phyloP scores from a whole-genome alignment of 2,113 vertebrate genomes.

The Pomatostomus ruficeps region DNA sequence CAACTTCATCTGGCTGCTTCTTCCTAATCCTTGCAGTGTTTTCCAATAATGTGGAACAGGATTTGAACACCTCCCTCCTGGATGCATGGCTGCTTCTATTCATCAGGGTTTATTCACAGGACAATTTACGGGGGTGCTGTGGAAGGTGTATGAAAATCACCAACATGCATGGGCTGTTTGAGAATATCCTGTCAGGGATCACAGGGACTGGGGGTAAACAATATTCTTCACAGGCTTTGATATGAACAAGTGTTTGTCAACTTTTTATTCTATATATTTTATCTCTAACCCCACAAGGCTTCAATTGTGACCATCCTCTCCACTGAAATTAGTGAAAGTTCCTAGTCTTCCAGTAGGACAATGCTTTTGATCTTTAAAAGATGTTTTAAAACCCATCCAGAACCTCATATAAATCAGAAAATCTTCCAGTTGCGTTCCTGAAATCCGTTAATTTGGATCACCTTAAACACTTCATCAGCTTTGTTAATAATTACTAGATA shows the following conservation, averaged over 20 bases:
- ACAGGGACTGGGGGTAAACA: not conserved
- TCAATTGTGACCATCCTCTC: not conserved
- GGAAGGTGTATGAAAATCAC: not conserved
- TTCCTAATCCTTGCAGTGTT: not conserved
- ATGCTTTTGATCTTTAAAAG: not conserved
- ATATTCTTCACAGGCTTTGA: not conserved
- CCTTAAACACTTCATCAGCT: not conserved
- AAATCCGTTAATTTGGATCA: not conserved
- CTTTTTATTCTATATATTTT: not conserved
- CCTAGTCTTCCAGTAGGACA: not conserved
- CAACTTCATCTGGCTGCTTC: not conserved
- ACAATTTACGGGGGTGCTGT: not conserved
- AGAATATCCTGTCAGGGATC: not conserved
- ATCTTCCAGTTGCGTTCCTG: not conserved
- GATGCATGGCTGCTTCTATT: slow-evolving; percentile 33
- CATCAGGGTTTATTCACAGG: not conserved
- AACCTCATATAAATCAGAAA: not conserved
- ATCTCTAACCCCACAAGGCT: not conserved
- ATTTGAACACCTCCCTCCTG: not conserved
- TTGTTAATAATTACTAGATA: not conserved
- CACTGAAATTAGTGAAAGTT: not conserved
- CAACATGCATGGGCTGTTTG: not conserved
- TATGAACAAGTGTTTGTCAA: not conserved
- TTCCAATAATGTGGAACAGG: not conserved
- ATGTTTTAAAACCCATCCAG: accelerated